Evolutionary conservation across 92 coral and sea anemone genomes (phyloP).

Genomic region (Parazoanthus darwini): DNA sequence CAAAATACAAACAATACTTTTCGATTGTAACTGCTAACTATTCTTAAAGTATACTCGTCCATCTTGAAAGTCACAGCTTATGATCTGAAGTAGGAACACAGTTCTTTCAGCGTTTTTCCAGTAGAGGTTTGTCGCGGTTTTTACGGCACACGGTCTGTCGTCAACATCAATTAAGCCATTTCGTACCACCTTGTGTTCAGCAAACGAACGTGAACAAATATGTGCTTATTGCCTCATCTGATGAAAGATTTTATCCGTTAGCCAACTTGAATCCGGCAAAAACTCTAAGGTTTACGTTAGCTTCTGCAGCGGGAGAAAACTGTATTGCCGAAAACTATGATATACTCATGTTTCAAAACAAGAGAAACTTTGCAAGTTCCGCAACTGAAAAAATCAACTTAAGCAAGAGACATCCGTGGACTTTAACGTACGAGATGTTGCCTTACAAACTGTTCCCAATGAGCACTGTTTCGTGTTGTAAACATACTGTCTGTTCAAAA

Average conservation of each 20-base stretch:
- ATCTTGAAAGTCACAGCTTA: background rate
- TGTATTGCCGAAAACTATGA: too few species aligned
- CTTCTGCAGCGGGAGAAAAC: too few species aligned
- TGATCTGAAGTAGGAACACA: background rate
- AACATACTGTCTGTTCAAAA: too few species aligned
- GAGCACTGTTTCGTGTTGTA: too few species aligned
- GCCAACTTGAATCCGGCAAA: background rate
- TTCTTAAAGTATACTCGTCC: background rate
- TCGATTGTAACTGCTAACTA: background rate
- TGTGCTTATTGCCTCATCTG: background rate
- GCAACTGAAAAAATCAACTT: too few species aligned
- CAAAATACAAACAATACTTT: background rate
- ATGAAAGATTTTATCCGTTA: too few species aligned
- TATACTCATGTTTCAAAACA: too few species aligned
- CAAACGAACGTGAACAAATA: background rate
- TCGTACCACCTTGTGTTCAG: background rate
- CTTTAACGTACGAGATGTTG: too few species aligned
- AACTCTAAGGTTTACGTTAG: too few species aligned
- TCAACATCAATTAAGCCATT: background rate
- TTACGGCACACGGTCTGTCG: background rate
- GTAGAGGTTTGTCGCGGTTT: slow-evolving; percentile 9
- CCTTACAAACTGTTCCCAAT: too few species aligned
- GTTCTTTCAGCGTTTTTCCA: slow-evolving; percentile 20
- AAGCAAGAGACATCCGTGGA: too few species aligned
- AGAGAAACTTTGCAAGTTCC: too few species aligned